These are phyloP conservation scores for Eristalis pertinax DNA, from an alignment of 2,888 invertebrate genomes.

Conservation along the genomic window DNA sequence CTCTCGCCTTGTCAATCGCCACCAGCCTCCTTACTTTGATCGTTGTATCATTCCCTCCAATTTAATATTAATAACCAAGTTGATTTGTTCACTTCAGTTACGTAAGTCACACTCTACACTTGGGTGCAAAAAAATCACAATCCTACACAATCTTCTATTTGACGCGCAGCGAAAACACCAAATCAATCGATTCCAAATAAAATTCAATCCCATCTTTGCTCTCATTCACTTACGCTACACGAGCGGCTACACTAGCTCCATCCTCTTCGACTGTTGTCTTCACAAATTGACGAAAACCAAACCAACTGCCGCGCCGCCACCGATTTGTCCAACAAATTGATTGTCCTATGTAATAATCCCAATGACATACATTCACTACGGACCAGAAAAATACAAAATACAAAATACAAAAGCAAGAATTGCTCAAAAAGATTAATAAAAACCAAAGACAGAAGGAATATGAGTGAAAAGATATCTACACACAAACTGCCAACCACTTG, in stretches of 20 bases:
- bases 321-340: conserved; percentile 51
- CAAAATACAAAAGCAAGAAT: conserved; percentile 13
- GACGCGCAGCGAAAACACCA: background rate
- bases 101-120: conserved; percentile 50
- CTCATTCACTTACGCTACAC: conserved; percentile 6
- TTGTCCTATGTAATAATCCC: conserved; percentile 71
- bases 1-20: conserved; percentile 11
- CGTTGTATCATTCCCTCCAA: conserved; percentile 58
- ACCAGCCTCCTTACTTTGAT: conserved; percentile 7
- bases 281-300: conserved; percentile 55
- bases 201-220: conserved; percentile 47
- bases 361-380: conserved; percentile 69
- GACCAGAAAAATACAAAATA: conserved; percentile 6
- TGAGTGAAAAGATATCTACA: background rate
- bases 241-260: background rate
- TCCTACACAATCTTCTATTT: background rate
- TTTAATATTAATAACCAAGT: conserved; percentile 68
- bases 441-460: conserved; percentile 42
- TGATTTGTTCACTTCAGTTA: conserved; percentile 62
- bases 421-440: conserved; percentile 63
- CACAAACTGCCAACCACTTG: conserved; percentile 43
- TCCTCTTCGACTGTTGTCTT: conserved; percentile 35
- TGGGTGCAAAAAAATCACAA: conserved; percentile 7
- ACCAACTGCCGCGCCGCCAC: background rate
- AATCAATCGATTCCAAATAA: conserved; percentile 65